Evolutionary conservation across 1,140 invertebrate genomes (phyloP).

Genomic region (Drosophila seguyi): DNA sequence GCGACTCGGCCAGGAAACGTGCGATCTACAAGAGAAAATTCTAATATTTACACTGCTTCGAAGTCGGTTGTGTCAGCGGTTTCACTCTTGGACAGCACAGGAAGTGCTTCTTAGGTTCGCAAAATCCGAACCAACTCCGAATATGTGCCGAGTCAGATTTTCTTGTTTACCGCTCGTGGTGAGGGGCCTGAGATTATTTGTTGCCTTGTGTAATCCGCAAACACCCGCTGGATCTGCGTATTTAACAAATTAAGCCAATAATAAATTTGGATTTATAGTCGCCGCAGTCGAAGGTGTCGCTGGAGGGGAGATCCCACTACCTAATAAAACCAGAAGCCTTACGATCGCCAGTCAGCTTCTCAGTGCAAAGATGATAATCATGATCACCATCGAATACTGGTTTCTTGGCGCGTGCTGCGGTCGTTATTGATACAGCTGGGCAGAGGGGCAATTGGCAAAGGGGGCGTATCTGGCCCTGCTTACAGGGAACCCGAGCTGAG

Average conservation of each 20-base stretch:
- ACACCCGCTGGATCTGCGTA: constrained; percentile 32
- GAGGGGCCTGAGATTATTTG: constrained; percentile 33
- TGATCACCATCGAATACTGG: constrained; percentile 26
- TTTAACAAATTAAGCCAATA: constrained; percentile 56
- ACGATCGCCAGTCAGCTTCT: constrained; percentile 8
- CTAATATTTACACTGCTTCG: not conserved
- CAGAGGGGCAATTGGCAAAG: constrained; percentile 17
- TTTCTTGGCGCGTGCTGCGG: constrained; percentile 63
- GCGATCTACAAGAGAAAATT: not conserved
- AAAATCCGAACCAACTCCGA: constrained; percentile 1
- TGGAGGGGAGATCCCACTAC: constrained; percentile 11
- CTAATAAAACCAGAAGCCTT: constrained; percentile 47
- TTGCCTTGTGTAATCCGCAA: constrained; percentile 47
- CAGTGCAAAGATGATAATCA: constrained; percentile 19
- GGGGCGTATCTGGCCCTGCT: constrained; percentile 61
- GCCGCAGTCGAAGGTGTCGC: constrained; percentile 23
- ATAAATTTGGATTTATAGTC: constrained; percentile 54
- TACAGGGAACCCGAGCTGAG: constrained; percentile 22
- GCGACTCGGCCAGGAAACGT: constrained; percentile 1
- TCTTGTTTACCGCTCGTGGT: constrained; percentile 16
- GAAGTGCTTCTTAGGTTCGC: constrained; percentile 37
- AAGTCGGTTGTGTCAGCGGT: constrained; percentile 9
- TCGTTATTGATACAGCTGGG: constrained; percentile 50
- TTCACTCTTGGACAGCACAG: constrained; percentile 15
- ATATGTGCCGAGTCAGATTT: constrained; percentile 35